Conservation (phyloP, 1,140 invertebrate genomes). For the Tribolium madens region DNA sequence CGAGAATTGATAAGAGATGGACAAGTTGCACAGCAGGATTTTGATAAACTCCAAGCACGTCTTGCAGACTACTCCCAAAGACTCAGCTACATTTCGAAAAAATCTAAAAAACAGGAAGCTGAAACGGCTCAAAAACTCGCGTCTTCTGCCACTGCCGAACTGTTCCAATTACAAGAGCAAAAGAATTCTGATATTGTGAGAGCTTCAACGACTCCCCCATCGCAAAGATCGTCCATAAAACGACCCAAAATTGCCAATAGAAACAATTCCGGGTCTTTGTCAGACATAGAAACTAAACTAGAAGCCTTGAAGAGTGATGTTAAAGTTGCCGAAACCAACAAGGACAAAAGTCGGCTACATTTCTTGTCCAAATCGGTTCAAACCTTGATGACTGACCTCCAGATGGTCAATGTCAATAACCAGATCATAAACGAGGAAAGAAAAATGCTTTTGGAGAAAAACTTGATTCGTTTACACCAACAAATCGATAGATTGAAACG, state of each 20-base stretch:
- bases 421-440: conserved; percentile 43
- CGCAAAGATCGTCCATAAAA: not conserved
- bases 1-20: not conserved
- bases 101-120: not conserved
- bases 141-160: not conserved
- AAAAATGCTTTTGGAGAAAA: conserved; percentile 46
- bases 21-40: not conserved
- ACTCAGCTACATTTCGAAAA: not conserved
- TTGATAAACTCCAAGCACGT: not conserved
- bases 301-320: conserved; percentile 13
- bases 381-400: conserved; percentile 48
- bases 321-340: conserved; percentile 5
- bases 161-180: not conserved
- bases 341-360: not conserved
- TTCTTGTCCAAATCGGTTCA: conserved; percentile 15
- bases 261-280: not conserved
- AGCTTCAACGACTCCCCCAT: not conserved
- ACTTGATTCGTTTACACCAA: conserved; percentile 30
- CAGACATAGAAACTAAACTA: conserved; percentile 9
- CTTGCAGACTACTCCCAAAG: not conserved
- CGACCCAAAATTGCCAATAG: not conserved
- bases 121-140: conserved; percentile 7
- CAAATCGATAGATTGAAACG: conserved; percentile 49
- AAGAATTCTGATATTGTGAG: not conserved
- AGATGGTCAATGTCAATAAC: conserved; percentile 49